A percentile compares a stretch with the other conserved stretches of the same genome.
Conservation (phyloP, 2,888 invertebrate species). For the Philopedon plagiatum region DNA sequence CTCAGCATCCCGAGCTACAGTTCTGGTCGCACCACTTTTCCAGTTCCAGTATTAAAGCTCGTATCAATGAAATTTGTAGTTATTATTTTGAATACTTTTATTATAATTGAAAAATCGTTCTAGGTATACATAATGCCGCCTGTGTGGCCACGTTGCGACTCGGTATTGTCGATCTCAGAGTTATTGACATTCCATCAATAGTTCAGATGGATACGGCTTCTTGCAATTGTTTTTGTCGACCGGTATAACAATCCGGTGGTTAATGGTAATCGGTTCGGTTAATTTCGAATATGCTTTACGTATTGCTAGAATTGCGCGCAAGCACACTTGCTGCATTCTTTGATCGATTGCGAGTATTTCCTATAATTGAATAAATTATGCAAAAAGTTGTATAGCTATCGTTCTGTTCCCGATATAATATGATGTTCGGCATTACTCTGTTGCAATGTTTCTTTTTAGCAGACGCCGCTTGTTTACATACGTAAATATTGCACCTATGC, state of each 20-base stretch:
- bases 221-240: constrained; percentile 31
- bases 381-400: constrained; percentile 1
- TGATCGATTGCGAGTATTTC: constrained; percentile 31
- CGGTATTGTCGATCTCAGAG: constrained; percentile 14
- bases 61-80: too few relatives aligned
- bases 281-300: constrained; percentile 62
- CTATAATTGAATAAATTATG: constrained; percentile 34
- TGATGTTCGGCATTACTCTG: background rate
- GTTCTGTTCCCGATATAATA: background rate
- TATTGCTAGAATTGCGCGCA: constrained; percentile 19
- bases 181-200: constrained; percentile 42
- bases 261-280: constrained; percentile 66
- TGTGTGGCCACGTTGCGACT: constrained; percentile 20
- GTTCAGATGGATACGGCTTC: constrained; percentile 15
- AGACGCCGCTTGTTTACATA: too few relatives aligned
- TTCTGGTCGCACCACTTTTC: too few relatives aligned
- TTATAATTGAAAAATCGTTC: constrained; percentile 11
- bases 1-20: too few relatives aligned
- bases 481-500: too few relatives aligned
- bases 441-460: background rate
- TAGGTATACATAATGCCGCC: background rate
- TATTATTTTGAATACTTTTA: background rate
- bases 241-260: constrained; percentile 53
- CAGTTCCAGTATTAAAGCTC: too few relatives aligned
- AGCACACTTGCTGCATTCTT: constrained; percentile 27